phyloP scores from a whole-genome alignment of 2,797 vertebrate species.

The Coregonus ussuriensis region DNA sequence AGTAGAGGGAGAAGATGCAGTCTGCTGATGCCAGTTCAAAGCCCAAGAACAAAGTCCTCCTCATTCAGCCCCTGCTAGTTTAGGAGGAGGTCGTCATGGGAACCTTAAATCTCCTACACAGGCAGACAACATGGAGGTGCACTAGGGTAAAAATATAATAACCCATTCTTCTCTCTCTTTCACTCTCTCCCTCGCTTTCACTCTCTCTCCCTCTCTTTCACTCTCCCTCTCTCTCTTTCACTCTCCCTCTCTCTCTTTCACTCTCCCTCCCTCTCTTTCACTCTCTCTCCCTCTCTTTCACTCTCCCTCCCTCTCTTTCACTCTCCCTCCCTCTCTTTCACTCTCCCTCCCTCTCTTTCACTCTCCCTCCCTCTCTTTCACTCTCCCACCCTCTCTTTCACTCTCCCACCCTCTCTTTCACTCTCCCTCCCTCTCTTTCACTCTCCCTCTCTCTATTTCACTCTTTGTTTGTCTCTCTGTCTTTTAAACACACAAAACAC shows the following conservation, averaged over 20 bases:
- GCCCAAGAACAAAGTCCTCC: background rate
- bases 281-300: slow-evolving; percentile 9
- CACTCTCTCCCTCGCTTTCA: slow-evolving; percentile 14
- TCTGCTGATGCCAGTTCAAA: background rate
- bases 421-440: background rate
- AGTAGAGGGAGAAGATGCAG: background rate
- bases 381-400: background rate
- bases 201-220: background rate
- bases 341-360: background rate
- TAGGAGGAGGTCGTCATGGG: slow-evolving; percentile 81
- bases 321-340: background rate
- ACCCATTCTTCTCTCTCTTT: background rate
- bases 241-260: background rate
- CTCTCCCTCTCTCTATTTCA: too few species aligned
- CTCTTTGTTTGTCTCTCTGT: too few species aligned
- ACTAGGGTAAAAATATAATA: slow-evolving; percentile 17
- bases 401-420: background rate
- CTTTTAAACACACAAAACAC: background rate
- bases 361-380: slow-evolving; percentile 12
- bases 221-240: slow-evolving; percentile 14
- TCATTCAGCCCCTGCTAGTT: slow-evolving; percentile 46
- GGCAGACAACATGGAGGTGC: slow-evolving; percentile 66
- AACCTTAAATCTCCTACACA: slow-evolving; percentile 74
- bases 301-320: background rate
- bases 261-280: background rate